Evolutionary conservation across 1,140 invertebrate species (phyloP), one percentile per base, ranked within the genome.

Genomic region (Parasteatoda tepidariorum): DNA sequence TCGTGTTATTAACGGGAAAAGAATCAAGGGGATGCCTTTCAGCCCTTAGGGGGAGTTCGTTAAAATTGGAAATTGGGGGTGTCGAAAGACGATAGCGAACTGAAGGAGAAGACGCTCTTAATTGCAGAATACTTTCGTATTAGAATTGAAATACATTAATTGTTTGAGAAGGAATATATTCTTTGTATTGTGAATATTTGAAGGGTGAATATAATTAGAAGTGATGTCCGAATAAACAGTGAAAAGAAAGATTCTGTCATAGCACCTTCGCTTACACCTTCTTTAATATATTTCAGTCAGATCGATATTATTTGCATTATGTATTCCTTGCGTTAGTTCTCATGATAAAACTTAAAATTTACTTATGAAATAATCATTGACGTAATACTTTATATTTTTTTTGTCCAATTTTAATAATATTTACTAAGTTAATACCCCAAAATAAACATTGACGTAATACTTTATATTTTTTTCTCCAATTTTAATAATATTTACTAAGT

Each of bases 1-100:
- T n/a, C n/a, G 24, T 41, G 64, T 74, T 74, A 74, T 74, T 74
- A 74, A 41, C 41, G n/a, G 31, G 55, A 61, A 61, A 74, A 61
- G 71, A 74, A 61, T 59, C 55, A 18, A 48, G 24, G 33, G 57
- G 57, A 59, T 61, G 34, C 71, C n/a, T 38, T 61, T 61, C 54
- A 48, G 57, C 48, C 68, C 33, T 54, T 30, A n/a, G n/a, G 33
- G 71, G 54, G 54, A 30, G 31, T 61, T 59, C 33, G 71, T 74
- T 74, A 61, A 61, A 74, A 74, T 61, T 74, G 71, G 55, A 61
- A 61, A 28, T n/a, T 18, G 38, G 24, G 68, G 48, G 26, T n/a
- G 13, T 68, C 22, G 26, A 31, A 55, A 55, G 9, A n/a, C 15
- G 26, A 15, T 13, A 61, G 71, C 55, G 31, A 18, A 34, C 33